phyloP scores from a whole-genome alignment of 1,140 invertebrate genomes.

The Drosophila arizonae region DNA sequence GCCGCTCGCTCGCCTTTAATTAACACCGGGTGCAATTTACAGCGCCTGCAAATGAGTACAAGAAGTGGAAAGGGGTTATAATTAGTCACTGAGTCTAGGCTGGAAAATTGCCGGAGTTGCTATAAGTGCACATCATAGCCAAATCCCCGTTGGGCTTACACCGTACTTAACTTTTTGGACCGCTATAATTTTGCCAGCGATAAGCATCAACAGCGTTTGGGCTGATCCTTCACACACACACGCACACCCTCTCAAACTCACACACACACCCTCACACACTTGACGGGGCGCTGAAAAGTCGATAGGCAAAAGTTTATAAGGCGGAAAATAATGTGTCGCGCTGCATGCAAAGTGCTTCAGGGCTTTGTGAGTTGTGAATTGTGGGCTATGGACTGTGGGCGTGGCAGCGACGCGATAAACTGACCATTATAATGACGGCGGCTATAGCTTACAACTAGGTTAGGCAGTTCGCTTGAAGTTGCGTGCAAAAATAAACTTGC shows the following conservation, averaged over 20 bases:
- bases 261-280: not conserved
- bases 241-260: constrained; percentile 2
- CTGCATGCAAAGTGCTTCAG: constrained; percentile 56
- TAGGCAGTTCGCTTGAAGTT: constrained; percentile 32
- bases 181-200: constrained; percentile 67
- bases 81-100: constrained; percentile 62
- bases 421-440: constrained; percentile 52
- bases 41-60: constrained; percentile 40
- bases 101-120: constrained; percentile 10
- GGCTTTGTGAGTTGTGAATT: constrained; percentile 13
- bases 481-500: constrained; percentile 22
- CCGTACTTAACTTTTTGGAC: constrained; percentile 56
- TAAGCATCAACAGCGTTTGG: constrained; percentile 63
- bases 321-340: constrained; percentile 74
- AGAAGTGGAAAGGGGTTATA: constrained; percentile 55
- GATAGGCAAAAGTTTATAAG: constrained; percentile 69
- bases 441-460: constrained; percentile 47
- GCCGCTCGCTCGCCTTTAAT: constrained; percentile 51
- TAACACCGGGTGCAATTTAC: constrained; percentile 58
- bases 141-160: constrained; percentile 53
- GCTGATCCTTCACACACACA: constrained; percentile 18
- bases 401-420: constrained; percentile 35
- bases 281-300: constrained; percentile 59
- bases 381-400: constrained; percentile 7
- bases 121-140: constrained; percentile 30